A percentile compares a stretch with the other conserved stretches of the same genome.
Evolutionary conservation across 2,888 invertebrate species (phyloP).

Genomic region (Cryptocheilus praepositus): DNA sequence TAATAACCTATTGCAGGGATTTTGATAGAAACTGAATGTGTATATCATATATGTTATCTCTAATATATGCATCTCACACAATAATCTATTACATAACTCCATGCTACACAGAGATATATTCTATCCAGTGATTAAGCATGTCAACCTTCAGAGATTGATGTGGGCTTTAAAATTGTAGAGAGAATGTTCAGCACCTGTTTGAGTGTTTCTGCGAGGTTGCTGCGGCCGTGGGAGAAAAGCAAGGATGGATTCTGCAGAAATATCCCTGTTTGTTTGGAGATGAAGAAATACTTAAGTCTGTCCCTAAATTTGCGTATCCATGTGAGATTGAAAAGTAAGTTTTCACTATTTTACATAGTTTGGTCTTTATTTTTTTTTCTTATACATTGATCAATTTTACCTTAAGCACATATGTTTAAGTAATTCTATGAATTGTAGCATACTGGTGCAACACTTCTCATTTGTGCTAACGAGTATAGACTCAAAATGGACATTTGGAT

Average conservation of each 20-base stretch:
- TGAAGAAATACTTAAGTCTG: constrained; percentile 88
- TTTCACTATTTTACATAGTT: constrained; percentile 6
- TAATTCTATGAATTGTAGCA: constrained; percentile 77
- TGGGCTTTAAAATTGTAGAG: constrained; percentile 75
- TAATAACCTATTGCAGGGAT: not conserved
- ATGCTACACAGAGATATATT: not conserved
- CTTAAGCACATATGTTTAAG: constrained; percentile 10
- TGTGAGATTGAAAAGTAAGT: constrained; percentile 87
- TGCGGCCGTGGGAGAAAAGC: constrained; percentile 79
- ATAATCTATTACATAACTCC: not conserved
- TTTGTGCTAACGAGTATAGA: constrained; percentile 97
- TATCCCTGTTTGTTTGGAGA: constrained; percentile 90
- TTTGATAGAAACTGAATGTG: not conserved
- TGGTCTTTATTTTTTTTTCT: not conserved
- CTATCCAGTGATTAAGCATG: not conserved
- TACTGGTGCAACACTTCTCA: constrained; percentile 94
- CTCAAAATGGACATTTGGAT: constrained; percentile 98
- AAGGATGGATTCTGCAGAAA: constrained; percentile 86
- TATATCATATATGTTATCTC: not conserved
- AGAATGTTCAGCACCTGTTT: constrained; percentile 86
- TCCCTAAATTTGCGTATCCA: constrained; percentile 95
- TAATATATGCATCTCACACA: not conserved
- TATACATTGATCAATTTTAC: not conserved
- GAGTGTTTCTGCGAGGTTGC: constrained; percentile 91
- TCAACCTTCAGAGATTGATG: not conserved